A percentile compares a stretch with the other conserved stretches of the same genome.
Evolutionary conservation across 2,797 vertebrate genomes (phyloP).

Genomic region (Lepus oiostolus): DNA sequence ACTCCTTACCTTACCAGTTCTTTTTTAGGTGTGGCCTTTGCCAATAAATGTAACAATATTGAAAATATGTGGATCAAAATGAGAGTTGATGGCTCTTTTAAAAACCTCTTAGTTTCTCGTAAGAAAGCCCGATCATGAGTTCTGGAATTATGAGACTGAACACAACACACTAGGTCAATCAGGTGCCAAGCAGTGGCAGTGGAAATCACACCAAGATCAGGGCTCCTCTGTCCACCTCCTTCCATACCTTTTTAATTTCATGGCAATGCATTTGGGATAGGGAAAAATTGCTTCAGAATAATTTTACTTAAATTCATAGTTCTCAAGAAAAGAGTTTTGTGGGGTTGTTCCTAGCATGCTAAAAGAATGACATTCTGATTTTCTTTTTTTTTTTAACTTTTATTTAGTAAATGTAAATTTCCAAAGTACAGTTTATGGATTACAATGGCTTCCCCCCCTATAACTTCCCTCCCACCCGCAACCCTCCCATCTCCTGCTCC

Average conservation of each 20-base stretch:
- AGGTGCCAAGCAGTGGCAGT: no score
- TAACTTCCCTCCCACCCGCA: no score
- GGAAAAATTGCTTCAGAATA: background rate
- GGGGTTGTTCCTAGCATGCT: background rate
- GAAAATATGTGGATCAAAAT: background rate
- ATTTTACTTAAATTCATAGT: background rate
- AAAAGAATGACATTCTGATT: background rate
- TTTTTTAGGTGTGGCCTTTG: background rate
- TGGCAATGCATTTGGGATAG: background rate
- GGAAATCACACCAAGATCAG: background rate
- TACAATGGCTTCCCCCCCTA: no score
- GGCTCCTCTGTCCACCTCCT: background rate
- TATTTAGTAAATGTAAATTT: no score
- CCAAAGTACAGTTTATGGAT: no score
- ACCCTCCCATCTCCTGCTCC: no score
- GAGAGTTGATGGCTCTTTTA: background rate
- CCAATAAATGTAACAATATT: background rate
- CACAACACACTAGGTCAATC: background rate
- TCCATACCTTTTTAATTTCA: background rate
- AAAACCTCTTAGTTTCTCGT: background rate
- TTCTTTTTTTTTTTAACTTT: background rate
- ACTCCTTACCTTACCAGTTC: background rate
- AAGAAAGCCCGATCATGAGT: background rate
- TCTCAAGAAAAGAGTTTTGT: background rate
- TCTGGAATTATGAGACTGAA: background rate